Evolutionary conservation across 2,797 vertebrate species (phyloP).

Genomic region (Thalassophryne amazonica): DNA sequence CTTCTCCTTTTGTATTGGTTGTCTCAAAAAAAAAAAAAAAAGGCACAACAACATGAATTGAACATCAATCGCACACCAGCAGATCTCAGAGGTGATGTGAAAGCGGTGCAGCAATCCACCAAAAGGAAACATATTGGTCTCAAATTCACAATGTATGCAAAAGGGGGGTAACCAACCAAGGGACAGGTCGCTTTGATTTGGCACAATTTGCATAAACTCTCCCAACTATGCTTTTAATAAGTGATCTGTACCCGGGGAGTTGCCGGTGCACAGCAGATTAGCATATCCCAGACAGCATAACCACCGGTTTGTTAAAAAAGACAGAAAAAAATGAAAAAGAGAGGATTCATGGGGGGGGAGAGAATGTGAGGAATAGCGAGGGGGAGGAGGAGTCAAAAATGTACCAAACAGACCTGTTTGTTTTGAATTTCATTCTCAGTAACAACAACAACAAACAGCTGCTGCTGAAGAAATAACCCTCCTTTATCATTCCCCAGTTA

Average conservation of each 20-base stretch:
- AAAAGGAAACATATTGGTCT: constrained; percentile 48
- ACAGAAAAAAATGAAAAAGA: constrained; percentile 5
- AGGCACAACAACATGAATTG: constrained; percentile 43
- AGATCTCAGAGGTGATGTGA: constrained; percentile 31
- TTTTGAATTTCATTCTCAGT: constrained; percentile 61
- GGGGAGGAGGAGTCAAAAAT: constrained; percentile 16
- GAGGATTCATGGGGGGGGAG: constrained; percentile 36
- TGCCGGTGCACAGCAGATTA: constrained; percentile 72
- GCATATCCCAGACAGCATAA: constrained; percentile 76
- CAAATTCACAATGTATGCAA: constrained; percentile 63
- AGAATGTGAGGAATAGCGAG: constrained; percentile 40
- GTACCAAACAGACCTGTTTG: constrained; percentile 63
- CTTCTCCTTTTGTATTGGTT: constrained; percentile 60
- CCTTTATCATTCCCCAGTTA: constrained; percentile 55
- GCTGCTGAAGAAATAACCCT: constrained; percentile 44
- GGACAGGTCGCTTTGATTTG: constrained; percentile 75
- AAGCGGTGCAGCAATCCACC: constrained; percentile 26
- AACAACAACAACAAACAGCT: constrained; percentile 53
- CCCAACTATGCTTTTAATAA: constrained; percentile 81
- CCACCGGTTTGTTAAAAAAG: constrained; percentile 55
- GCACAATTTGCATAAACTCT: constrained; percentile 77
- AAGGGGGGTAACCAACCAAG: constrained; percentile 62
- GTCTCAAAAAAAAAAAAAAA: constrained; percentile 14
- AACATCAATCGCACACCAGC: constrained; percentile 34
- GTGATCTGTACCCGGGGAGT: constrained; percentile 79